These are phyloP conservation scores for Copidosoma aretas DNA, from an alignment of 2,888 invertebrate species.

Conservation along the genomic window DNA sequence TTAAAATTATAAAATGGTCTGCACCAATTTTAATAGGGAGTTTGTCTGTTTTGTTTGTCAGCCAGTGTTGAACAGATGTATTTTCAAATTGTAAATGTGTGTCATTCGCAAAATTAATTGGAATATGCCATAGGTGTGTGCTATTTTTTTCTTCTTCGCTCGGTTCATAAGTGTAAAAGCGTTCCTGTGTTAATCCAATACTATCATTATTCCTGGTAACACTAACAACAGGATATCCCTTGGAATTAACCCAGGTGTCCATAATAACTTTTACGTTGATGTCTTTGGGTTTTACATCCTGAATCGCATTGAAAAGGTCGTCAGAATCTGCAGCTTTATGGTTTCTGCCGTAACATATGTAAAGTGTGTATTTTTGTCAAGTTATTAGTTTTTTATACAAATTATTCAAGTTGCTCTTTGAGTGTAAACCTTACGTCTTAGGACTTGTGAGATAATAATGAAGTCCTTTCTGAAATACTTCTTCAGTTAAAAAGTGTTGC, in stretches of 20 bases:
- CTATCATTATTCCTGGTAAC: slow-evolving; percentile 62
- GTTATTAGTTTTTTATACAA: background rate
- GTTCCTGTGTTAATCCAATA: slow-evolving; percentile 63
- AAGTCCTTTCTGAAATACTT: slow-evolving; percentile 67
- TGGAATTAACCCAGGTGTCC: slow-evolving; percentile 70
- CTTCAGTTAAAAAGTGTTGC: slow-evolving; percentile 65
- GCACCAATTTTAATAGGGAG: slow-evolving; percentile 47
- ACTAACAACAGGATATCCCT: slow-evolving; percentile 71
- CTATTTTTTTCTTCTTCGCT: slow-evolving; percentile 25
- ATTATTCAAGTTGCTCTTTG: slow-evolving; percentile 56
- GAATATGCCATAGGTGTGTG: slow-evolving; percentile 50
- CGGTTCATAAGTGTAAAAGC: slow-evolving; percentile 40
- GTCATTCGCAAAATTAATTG: slow-evolving; percentile 50
- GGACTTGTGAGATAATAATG: slow-evolving; percentile 49
- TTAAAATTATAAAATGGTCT: slow-evolving; percentile 69
- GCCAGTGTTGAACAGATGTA: slow-evolving; percentile 66
- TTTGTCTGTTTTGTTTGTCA: slow-evolving; percentile 46
- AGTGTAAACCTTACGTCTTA: slow-evolving; percentile 42
- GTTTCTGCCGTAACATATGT: slow-evolving; percentile 8
- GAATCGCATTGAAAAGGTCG: slow-evolving; percentile 29
- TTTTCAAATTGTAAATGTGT: slow-evolving; percentile 60
- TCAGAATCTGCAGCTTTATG: slow-evolving; percentile 13
- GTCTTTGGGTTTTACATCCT: slow-evolving; percentile 4
- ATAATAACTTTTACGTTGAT: slow-evolving; percentile 48
- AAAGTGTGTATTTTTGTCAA: too few relatives aligned